phyloP scores from a whole-genome alignment of 1,140 invertebrate species.

The Ectropis grisescens region DNA sequence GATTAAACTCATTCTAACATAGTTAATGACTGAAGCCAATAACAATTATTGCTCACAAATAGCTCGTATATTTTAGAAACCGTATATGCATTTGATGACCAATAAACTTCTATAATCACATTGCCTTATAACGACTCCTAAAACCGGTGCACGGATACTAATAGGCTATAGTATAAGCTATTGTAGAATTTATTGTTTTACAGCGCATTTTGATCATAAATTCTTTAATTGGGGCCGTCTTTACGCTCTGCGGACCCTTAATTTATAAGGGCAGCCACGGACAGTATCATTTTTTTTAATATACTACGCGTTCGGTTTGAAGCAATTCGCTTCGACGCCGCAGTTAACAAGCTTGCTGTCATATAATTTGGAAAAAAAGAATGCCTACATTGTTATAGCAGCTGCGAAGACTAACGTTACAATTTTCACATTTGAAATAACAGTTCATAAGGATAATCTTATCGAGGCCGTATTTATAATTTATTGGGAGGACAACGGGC shows the following conservation, averaged over 20 bases:
- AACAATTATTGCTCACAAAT: too few species aligned
- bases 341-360: constrained; percentile 34
- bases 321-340: background rate
- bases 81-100: too few species aligned
- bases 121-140: constrained; percentile 11
- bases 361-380: constrained; percentile 42
- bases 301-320: background rate
- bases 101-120: too few species aligned
- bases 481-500: too few species aligned
- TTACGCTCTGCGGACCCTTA: constrained; percentile 45
- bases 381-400: constrained; percentile 23
- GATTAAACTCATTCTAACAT: too few species aligned
- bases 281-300: constrained; percentile 30
- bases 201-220: constrained; percentile 54
- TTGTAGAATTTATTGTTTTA: constrained; percentile 65
- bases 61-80: too few species aligned
- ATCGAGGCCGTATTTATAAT: constrained; percentile 21
- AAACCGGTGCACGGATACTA: constrained; percentile 41
- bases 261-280: constrained; percentile 49
- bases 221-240: constrained; percentile 57
- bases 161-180: constrained; percentile 40
- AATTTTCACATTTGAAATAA: constrained; percentile 54
- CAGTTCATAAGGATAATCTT: constrained; percentile 20
- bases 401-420: constrained; percentile 25
- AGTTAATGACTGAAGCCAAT: too few species aligned